A percentile compares a stretch with the other conserved stretches of the same genome.
Conservation (phyloP, 1,140 invertebrate genomes). For the Macrostomum lignano region DNA sequence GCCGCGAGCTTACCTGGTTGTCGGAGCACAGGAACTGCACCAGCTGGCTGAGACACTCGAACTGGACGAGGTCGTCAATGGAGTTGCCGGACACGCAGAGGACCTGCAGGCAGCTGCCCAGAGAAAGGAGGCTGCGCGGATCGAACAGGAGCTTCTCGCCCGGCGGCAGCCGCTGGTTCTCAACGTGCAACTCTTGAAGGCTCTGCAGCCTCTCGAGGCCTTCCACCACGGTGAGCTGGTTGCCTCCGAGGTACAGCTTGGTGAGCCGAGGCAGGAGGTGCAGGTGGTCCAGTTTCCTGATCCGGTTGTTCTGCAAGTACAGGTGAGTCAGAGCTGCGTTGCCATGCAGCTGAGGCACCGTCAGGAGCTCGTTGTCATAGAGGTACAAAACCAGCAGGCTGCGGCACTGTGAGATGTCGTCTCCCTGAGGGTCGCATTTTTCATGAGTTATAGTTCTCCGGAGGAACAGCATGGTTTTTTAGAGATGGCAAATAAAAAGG, state of each 20-base stretch:
- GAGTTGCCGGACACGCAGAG: too few species aligned
- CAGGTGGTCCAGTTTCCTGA: conserved; percentile 19
- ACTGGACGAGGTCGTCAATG: too few species aligned
- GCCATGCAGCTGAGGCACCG: conserved; percentile 16
- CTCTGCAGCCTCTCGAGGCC: conserved; percentile 19
- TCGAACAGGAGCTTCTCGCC: conserved; percentile 28
- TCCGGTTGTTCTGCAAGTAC: conserved; percentile 26
- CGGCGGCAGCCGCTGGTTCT: conserved; percentile 21
- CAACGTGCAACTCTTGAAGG: conserved; percentile 24
- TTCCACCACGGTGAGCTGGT: conserved; percentile 23
- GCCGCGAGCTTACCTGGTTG: too few species aligned
- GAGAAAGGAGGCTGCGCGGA: too few species aligned
- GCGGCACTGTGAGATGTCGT: too few species aligned
- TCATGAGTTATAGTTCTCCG: too few species aligned
- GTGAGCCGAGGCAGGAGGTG: conserved; percentile 13
- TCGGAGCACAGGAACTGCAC: too few species aligned
- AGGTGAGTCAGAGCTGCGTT: conserved; percentile 21
- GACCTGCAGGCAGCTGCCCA: too few species aligned
- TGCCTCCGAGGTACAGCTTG: conserved; percentile 26
- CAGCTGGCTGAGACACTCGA: too few species aligned
- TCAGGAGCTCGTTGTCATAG: conserved; percentile 23
- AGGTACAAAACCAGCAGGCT: conserved; percentile 27
- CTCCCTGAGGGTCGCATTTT: too few species aligned
- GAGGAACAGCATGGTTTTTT: too few species aligned
- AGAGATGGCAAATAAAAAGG: too few species aligned